Evolutionary conservation across 2,888 invertebrate genomes (phyloP).

Genomic region (Monopis laevigella): DNA sequence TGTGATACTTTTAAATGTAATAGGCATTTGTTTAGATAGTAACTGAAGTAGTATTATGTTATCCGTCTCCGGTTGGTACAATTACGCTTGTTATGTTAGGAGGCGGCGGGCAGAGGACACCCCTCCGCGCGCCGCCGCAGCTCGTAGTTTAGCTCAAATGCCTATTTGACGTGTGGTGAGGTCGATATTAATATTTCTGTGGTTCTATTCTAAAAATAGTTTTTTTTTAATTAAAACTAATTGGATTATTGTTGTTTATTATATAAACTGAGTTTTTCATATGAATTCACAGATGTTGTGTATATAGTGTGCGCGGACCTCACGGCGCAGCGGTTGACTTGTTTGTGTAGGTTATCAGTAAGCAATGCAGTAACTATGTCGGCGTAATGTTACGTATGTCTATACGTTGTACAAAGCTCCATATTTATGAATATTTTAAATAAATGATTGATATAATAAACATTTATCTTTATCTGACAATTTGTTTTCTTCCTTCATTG

Average conservation of each 20-base stretch:
- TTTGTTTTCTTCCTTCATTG: not conserved
- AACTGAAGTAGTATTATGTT: slow-evolving; percentile 10
- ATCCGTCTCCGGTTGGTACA: slow-evolving; percentile 41
- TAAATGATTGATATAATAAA: slow-evolving; percentile 62
- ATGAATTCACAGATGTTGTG: slow-evolving; percentile 12
- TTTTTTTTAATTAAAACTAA: too few relatives aligned
- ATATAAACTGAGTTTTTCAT: too few relatives aligned
- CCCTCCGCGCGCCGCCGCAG: not conserved
- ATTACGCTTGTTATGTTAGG: slow-evolving; percentile 37
- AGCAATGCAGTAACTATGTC: not conserved
- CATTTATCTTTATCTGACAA: slow-evolving; percentile 33
- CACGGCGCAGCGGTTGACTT: slow-evolving; percentile 7
- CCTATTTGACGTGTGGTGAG: slow-evolving; percentile 11
- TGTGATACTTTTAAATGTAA: slow-evolving; percentile 64
- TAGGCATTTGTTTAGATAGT: slow-evolving; percentile 32
- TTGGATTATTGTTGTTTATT: too few relatives aligned
- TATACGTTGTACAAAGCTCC: slow-evolving; percentile 62
- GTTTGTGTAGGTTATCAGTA: not conserved
- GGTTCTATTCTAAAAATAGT: too few relatives aligned
- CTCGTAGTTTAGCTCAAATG: slow-evolving; percentile 10
- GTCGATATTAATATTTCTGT: too few relatives aligned
- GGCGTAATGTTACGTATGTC: not conserved
- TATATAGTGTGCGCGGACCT: slow-evolving; percentile 20
- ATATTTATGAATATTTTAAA: slow-evolving; percentile 61
- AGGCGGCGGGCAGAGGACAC: too few relatives aligned